Evolutionary conservation across 1,140 invertebrate species (phyloP), one percentile per base, ranked within the genome.

Genomic region (Dufourea novaeangliae): DNA sequence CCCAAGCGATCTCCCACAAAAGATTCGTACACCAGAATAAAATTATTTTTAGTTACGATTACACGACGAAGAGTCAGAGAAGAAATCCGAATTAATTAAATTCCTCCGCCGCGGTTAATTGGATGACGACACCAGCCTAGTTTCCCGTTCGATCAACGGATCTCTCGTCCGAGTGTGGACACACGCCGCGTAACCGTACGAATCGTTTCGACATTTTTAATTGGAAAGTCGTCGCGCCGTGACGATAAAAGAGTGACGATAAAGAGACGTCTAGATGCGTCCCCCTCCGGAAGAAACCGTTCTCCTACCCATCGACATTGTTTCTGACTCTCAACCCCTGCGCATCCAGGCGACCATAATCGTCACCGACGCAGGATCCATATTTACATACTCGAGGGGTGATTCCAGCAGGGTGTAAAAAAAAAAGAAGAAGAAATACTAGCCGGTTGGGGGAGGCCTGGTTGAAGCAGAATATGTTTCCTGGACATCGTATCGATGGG

Each of bases 301-400:
- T 67, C 41, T 73, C n/a, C 11, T 74, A n/a, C n/a, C n/a, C n/a
- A n/a, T n/a, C n/a, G n/a, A 69, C 52, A 72, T 78, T 67, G 74
- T 71, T 64, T 77, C 69, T 73, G 75, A 83, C 57, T 73, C 73
- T 78, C 75, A 83, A 82, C 80, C 69, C 75, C 57, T 69, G 71
- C 8, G 56, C 73, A 77, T 6, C 79, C 41, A 12, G 56, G 67
- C 79, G 61, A 52, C 29, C 32, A 22, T 82, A 78, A 82, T 83
- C 54, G 50, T 73, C 63, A 32, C 70, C 44, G 52, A 41, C 63
- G 32, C 52, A 34, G 12, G 12, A 81, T 72, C 59, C 62, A 29
- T 78, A 70, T 82, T 83, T 57, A 78, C 64, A 75, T 69, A 78
- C 44, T 39, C 52, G 37, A 57, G 56, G 50, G 50, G 32, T 63